Conservation (phyloP, 2,797 vertebrate species). For the Enteromius argenteus region DNA sequence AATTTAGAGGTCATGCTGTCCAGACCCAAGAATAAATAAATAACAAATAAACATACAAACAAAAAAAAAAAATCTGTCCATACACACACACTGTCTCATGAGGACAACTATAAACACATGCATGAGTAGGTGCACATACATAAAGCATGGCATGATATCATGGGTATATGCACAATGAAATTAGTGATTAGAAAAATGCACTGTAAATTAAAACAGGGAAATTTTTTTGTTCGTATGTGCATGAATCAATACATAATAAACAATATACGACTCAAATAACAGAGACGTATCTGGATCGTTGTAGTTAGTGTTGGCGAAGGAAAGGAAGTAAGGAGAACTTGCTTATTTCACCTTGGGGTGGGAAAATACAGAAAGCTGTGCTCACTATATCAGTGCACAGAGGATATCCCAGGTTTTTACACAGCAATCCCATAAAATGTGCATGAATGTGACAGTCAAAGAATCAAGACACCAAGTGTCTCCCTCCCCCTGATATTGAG, state of each 20-base stretch:
- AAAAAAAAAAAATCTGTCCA: conserved; percentile 62
- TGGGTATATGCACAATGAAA: not conserved
- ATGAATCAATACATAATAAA: not conserved
- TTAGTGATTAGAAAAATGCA: not conserved
- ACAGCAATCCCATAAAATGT: conserved; percentile 77
- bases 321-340: not conserved
- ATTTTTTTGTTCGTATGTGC: not conserved
- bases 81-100: not conserved
- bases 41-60: conserved; percentile 63
- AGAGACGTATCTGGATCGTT: not conserved
- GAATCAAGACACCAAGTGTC: conserved; percentile 71
- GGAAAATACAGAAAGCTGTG: not conserved
- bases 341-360: not conserved
- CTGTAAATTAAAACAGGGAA: not conserved
- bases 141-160: not conserved
- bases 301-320: not conserved
- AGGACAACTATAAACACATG: not conserved
- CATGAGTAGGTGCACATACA: not conserved
- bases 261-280: not conserved
- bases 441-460: conserved; percentile 79
- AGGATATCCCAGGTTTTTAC: conserved; percentile 63
- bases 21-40: conserved; percentile 73
- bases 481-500: conserved; percentile 52
- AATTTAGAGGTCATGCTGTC: conserved; percentile 80
- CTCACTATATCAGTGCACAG: conserved; percentile 2